Percentiles rank a stretch among this genome's conserved stretches.
Conservation (phyloP, 2,888 invertebrate species). For the Myopa testacea region DNA sequence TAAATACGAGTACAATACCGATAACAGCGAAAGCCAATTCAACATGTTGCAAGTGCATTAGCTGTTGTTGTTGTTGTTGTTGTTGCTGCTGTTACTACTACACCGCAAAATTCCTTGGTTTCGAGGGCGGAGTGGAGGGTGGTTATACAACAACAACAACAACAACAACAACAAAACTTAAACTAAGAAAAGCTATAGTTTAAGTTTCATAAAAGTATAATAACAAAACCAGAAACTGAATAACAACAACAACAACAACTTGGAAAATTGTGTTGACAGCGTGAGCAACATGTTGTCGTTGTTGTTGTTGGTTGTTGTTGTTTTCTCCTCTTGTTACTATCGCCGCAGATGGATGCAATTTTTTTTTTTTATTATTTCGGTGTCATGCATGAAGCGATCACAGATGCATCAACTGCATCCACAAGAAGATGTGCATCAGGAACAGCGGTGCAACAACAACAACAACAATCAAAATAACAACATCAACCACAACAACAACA, state of each 20-base stretch:
- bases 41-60: not conserved
- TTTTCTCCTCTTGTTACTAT: not conserved
- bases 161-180: not conserved
- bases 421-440: not conserved
- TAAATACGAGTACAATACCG: not conserved
- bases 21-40: constrained; percentile 14
- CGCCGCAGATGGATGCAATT: not conserved
- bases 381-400: not conserved
- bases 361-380: not conserved
- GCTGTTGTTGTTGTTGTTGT: constrained; percentile 20
- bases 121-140: no score
- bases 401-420: constrained; percentile 12
- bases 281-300: not conserved
- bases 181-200: not conserved
- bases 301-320: constrained; percentile 16
- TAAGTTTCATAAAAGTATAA: not conserved
- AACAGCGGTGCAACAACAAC: not conserved
- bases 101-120: not conserved
- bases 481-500: not conserved
- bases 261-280: not conserved
- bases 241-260: not conserved
- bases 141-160: not conserved
- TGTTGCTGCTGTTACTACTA: not conserved
- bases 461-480: not conserved
- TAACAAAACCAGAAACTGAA: not conserved